Base-by-base conservation (phyloP, 2,888 invertebrate genomes). In the Ornithoptera alexandrae region DNA sequence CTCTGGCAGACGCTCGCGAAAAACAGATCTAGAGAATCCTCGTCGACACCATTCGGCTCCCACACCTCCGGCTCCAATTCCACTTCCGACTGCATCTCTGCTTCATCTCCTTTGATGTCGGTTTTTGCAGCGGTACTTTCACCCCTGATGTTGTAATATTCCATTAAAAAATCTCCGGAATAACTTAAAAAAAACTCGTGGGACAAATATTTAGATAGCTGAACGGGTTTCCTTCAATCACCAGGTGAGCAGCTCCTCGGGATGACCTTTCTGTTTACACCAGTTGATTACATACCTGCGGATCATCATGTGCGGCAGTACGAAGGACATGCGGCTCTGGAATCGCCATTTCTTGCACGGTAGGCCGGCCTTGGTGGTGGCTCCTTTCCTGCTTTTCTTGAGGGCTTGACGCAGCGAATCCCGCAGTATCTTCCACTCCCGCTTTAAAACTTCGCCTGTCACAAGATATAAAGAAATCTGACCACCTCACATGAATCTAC, bases 391-490 rank as follows among this genome's bases (percentile, higher is more conserved):
- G 72, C 81, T 82, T 72, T 88, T 83, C 80, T 88, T 88, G 24
- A 91, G 79, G 46, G 90, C 89, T 78, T 92, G 92, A 2, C 92
- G 85, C 78, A 90, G 84, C 50, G 90, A 90, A 83, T 92, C 92
- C 12, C 92, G 85, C 61, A 92, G 81, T 76, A 90, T 92, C 83
- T 92, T 92, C 92, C 92, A 92, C 72, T 92, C 92, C 1, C 91
- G 83, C 74, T 92, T 92, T 39, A 92, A 75, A 42, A 86, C 83
- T 70, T 91, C 92, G 42, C 87, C 92, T 92, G 78, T 0, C 42
- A 68, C 50, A 50, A 17, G 12, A 17, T 50, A 50, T 17, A 50
- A 17, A 50, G 15, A 50, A 18, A 50, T 17, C 50, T 50, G 6
- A 50, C 18, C 50, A 50, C 50, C 50, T 3, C 4, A 30, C 30